These are phyloP conservation scores for Pterocles burchelli DNA, from an alignment of 2,113 vertebrate species.

Conservation along the genomic window DNA sequence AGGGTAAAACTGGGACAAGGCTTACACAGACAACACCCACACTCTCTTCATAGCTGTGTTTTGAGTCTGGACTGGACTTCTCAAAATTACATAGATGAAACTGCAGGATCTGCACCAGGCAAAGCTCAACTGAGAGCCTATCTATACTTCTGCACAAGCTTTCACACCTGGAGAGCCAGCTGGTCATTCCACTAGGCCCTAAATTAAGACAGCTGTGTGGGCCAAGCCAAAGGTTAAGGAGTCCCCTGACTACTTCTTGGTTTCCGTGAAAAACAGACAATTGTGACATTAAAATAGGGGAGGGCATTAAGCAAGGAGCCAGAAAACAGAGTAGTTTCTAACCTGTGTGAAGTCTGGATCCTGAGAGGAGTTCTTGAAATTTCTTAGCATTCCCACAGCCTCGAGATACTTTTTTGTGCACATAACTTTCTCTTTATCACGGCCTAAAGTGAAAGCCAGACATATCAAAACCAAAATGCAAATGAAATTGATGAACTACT, in stretches of 20 bases:
- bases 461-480: neutral
- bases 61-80: neutral
- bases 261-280: neutral
- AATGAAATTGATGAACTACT: neutral
- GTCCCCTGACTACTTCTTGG: neutral
- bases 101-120: neutral
- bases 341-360: conserved; percentile 95
- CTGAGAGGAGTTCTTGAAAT: conserved; percentile 85
- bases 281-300: neutral
- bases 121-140: neutral
- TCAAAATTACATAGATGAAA: neutral
- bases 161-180: neutral
- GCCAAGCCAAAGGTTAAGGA: neutral
- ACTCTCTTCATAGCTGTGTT: neutral
- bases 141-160: neutral
- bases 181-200: neutral
- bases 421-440: conserved; percentile 83
- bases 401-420: conserved; percentile 86
- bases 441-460: conserved; percentile 75
- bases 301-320: neutral
- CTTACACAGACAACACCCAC: neutral
- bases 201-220: neutral
- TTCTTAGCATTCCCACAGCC: conserved; percentile 88
- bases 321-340: neutral
- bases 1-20: neutral